Percentiles rank a stretch among this genome's conserved stretches.
Evolutionary conservation across 2,797 vertebrate species (phyloP).

Genomic region (Anabacerthia variegaticeps): DNA sequence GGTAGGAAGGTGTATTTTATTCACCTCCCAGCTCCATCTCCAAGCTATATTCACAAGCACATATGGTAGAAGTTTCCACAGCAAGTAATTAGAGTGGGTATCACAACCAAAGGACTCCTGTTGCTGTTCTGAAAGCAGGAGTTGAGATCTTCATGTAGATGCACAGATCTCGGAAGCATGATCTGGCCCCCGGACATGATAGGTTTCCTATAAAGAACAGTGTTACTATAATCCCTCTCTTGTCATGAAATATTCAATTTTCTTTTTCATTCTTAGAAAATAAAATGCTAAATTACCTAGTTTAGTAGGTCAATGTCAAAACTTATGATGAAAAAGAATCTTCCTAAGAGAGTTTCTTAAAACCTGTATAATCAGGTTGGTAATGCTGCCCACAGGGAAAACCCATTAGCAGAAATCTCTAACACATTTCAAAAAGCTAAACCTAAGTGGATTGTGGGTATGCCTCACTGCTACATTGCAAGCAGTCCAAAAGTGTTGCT

Average conservation of each 20-base stretch:
- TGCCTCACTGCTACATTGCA: not conserved
- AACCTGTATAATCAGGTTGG: conserved; percentile 67
- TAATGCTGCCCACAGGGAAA: conserved; percentile 71
- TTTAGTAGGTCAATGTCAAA: conserved; percentile 67
- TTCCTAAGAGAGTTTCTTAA: conserved; percentile 67
- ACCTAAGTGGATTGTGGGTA: conserved; percentile 48
- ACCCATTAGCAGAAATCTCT: conserved; percentile 70
- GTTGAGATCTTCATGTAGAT: not conserved
- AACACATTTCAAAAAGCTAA: conserved; percentile 54
- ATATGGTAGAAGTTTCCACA: not conserved
- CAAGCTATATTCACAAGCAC: not conserved
- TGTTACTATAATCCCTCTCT: conserved; percentile 58
- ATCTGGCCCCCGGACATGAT: conserved; percentile 31
- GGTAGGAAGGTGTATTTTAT: not conserved
- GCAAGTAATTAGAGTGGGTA: not conserved
- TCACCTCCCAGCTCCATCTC: not conserved
- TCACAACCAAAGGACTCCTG: not conserved
- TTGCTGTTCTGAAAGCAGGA: not conserved
- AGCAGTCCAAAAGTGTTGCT: not conserved
- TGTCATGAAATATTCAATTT: conserved; percentile 69
- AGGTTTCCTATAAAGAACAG: conserved; percentile 42
- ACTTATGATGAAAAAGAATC: conserved; percentile 66
- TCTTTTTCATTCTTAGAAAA: conserved; percentile 61
- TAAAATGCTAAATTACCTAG: conserved; percentile 69
- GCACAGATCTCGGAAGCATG: not conserved